Evolutionary conservation across 2,797 vertebrate species (phyloP).

Genomic region (Pseudochaenichthys georgianus): DNA sequence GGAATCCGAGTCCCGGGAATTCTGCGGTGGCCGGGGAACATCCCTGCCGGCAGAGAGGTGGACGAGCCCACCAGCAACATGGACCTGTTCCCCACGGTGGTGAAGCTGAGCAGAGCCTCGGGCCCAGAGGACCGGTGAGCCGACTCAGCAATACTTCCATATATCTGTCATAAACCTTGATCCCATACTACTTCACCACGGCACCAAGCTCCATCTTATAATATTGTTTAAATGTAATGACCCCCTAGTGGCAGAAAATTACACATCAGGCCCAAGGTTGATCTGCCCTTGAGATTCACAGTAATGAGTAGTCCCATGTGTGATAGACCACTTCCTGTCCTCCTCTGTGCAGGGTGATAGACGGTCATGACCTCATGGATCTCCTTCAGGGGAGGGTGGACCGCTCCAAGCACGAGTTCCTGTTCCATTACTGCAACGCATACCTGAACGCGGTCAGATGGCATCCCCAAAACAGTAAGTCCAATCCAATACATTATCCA

Average conservation of each 20-base stretch:
- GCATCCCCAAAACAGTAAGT: slow-evolving; percentile 90
- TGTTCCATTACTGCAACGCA: slow-evolving; percentile 94
- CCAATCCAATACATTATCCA: not conserved
- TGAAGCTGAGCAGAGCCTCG: slow-evolving; percentile 79
- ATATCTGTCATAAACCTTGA: slow-evolving; percentile 30
- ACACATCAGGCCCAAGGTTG: too few species aligned
- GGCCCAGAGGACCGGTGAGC: slow-evolving; percentile 88
- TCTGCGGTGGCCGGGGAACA: slow-evolving; percentile 83
- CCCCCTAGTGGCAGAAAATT: too few species aligned
- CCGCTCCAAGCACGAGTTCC: slow-evolving; percentile 89
- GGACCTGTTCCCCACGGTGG: slow-evolving; percentile 92
- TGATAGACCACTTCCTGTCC: not conserved
- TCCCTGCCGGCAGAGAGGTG: slow-evolving; percentile 74
- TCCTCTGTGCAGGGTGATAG: slow-evolving; percentile 84
- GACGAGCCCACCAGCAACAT: slow-evolving; percentile 92
- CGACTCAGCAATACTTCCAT: not conserved
- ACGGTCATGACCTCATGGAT: slow-evolving; percentile 91
- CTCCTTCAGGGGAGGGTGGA: slow-evolving; percentile 81
- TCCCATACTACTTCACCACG: too few species aligned
- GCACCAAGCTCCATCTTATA: too few species aligned
- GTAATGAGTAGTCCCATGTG: not conserved
- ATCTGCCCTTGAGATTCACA: not conserved
- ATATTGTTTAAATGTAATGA: too few species aligned
- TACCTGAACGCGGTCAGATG: slow-evolving; percentile 91
- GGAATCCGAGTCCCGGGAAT: slow-evolving; percentile 92